Evolutionary conservation across 2,113 vertebrate species (phyloP).

Genomic region (Trematomus loennbergii): DNA sequence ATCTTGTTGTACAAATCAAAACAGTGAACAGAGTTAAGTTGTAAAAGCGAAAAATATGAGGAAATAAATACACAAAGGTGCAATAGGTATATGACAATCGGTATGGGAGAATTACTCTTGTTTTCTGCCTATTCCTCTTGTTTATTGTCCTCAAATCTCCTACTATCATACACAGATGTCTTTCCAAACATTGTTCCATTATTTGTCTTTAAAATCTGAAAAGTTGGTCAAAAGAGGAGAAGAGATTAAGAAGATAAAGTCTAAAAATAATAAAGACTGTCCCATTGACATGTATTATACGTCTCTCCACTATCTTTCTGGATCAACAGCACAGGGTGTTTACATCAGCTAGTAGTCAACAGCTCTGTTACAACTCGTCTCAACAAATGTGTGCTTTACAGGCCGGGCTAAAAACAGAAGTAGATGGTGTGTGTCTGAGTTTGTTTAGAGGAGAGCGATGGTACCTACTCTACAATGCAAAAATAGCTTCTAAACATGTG

Average conservation of each 20-base stretch:
- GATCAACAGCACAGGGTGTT: constrained; percentile 11
- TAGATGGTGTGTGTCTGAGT: constrained; percentile 54
- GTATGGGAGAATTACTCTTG: not conserved
- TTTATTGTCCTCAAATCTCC: not conserved
- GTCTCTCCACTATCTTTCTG: not conserved
- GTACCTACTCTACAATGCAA: not conserved
- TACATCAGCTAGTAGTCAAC: constrained; percentile 6
- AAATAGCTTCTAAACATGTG: not conserved
- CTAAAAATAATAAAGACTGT: not conserved
- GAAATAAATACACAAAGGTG: too few species aligned
- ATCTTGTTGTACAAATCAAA: too few species aligned
- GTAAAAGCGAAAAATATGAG: too few species aligned
- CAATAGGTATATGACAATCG: too few species aligned
- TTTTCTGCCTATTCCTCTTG: constrained; percentile 16
- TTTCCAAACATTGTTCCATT: not conserved
- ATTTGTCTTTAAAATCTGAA: not conserved
- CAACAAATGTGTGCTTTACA: not conserved
- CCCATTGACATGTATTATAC: accelerated
- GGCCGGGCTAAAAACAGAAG: constrained; percentile 37
- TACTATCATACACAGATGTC: not conserved
- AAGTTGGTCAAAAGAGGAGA: not conserved
- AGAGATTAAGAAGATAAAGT: too few species aligned
- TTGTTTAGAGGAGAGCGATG: not conserved
- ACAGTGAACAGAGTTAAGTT: too few species aligned
- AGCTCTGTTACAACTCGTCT: constrained; percentile 29